A percentile compares a stretch with the other conserved stretches of the same genome.
phyloP scores from a whole-genome alignment of 1,140 invertebrate genomes.

The Brachystomella parvula region DNA sequence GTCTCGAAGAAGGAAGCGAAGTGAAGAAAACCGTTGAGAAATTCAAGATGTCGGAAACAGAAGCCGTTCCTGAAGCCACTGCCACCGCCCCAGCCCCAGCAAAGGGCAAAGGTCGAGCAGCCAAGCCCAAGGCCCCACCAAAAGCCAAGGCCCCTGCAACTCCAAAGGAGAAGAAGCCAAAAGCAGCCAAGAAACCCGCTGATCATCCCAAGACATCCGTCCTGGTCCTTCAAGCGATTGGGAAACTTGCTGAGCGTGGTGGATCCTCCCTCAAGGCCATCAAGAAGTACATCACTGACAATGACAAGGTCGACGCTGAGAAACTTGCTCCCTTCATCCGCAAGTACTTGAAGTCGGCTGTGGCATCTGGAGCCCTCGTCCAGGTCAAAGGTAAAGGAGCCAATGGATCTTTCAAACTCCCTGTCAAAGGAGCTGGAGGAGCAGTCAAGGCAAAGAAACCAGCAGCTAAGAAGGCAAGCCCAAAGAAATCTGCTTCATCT shows the following conservation, averaged over 20 bases:
- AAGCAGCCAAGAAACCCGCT: slow-evolving; percentile 36
- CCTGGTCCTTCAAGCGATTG: slow-evolving; percentile 44
- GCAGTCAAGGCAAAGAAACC: slow-evolving; percentile 16
- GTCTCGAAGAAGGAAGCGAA: neutral
- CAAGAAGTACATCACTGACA: slow-evolving; percentile 41
- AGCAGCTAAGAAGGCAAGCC: slow-evolving; percentile 18
- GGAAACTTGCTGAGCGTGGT: slow-evolving; percentile 39
- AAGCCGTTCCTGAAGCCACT: neutral
- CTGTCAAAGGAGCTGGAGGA: slow-evolving; percentile 29
- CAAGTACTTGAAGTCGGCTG: slow-evolving; percentile 50
- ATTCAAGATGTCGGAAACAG: slow-evolving; percentile 6
- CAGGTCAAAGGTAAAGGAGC: slow-evolving; percentile 41
- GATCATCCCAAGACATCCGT: slow-evolving; percentile 42
- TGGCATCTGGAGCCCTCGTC: slow-evolving; percentile 35
- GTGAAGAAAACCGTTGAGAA: neutral
- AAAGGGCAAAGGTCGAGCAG: neutral
- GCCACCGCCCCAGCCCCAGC: neutral
- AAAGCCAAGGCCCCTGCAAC: slow-evolving; percentile 14
- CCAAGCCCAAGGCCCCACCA: neutral
- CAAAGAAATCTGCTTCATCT: neutral
- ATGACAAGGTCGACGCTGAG: slow-evolving; percentile 42
- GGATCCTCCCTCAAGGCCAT: slow-evolving; percentile 42
- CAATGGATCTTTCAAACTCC: slow-evolving; percentile 40
- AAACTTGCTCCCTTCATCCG: slow-evolving; percentile 40
- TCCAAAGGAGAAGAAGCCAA: slow-evolving; percentile 25